phyloP scores from a whole-genome alignment of 2,113 vertebrate species.

The Epinephelus moara region DNA sequence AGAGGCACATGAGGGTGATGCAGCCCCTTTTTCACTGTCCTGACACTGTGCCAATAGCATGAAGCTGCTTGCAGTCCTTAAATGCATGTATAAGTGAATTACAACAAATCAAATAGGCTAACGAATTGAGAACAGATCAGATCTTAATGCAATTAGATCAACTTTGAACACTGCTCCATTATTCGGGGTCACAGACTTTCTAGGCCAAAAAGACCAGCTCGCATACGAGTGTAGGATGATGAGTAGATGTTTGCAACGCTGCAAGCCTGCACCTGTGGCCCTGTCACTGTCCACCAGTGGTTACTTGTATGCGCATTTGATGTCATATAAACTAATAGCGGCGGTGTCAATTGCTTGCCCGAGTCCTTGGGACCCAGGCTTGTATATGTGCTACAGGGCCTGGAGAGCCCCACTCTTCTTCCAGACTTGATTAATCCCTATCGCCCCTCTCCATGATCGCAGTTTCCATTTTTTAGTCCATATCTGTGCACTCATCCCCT shows the following conservation, averaged over 20 bases:
- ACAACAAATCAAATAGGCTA: constrained; percentile 66
- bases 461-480: constrained; percentile 77
- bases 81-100: constrained; percentile 65
- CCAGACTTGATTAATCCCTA: constrained; percentile 82
- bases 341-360: constrained; percentile 14
- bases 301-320: constrained; percentile 43
- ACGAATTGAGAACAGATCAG: constrained; percentile 58
- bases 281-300: constrained; percentile 30
- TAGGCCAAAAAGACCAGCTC: constrained; percentile 41
- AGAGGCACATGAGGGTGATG: constrained; percentile 68
- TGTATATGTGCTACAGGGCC: constrained; percentile 35
- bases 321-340: constrained; percentile 44
- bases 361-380: constrained; percentile 45
- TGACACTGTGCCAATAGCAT: constrained; percentile 50
- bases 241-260: constrained; percentile 19
- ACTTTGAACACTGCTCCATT: constrained; percentile 56
- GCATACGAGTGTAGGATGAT: constrained; percentile 14
- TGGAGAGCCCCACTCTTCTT: constrained; percentile 65
- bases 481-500: constrained; percentile 82
- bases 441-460: constrained; percentile 71
- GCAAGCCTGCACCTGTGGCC: constrained; percentile 49
- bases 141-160: constrained; percentile 51
- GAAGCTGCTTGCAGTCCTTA: constrained; percentile 47
- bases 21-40: constrained; percentile 39
- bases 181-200: constrained; percentile 50